Base-by-base conservation (phyloP, 1,140 invertebrate genomes). In the Camponotus vicinus region DNA sequence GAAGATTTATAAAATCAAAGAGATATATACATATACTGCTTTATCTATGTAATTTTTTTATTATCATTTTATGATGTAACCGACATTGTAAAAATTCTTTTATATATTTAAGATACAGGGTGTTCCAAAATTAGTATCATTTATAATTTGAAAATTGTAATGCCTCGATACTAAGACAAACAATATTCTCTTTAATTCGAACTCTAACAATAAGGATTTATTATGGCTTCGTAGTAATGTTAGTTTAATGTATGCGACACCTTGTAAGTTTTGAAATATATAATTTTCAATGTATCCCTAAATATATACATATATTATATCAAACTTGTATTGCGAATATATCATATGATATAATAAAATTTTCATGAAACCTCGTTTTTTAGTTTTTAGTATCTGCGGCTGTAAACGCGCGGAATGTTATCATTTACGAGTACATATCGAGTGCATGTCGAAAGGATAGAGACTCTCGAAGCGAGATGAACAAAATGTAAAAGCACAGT, bases 401-500 rank as follows among this genome's bases (percentile, higher is more conserved):
- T 49, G 13, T 75, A 63, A 83, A 55, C 34, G 66, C 49, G 21
- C 66, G 55, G 13, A 21, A 75, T 79, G 37, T 69, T 42, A 78
- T 57, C 34, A 73, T 83, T 73, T 83, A 63, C 11, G 40, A 75
- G 55, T 63, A 83, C 79, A 83, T 83, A 75, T 83, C 79, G 79
- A 27, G 27, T 27, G 57, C 55, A 9, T 73, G 67, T 59, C 45
- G 69, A 75, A 42, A 61, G 69, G 1, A 9, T 59, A 59, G 27
- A 75, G 18, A 4, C 69, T 83, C 40, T 83, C 69, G 6, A 63
- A 73, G 3, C 55, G 69, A 83, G 57, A 83, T 21, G 69, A 73
- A 83, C 69, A 75, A 75, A 61, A 83, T 83, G 79, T 83, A 83
- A 83, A 83, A 83, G 79, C 79, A 83, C 69, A 73, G 79, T 83